phyloP scores from a whole-genome alignment of 2,888 invertebrate species.

The Sesia apiformis region DNA sequence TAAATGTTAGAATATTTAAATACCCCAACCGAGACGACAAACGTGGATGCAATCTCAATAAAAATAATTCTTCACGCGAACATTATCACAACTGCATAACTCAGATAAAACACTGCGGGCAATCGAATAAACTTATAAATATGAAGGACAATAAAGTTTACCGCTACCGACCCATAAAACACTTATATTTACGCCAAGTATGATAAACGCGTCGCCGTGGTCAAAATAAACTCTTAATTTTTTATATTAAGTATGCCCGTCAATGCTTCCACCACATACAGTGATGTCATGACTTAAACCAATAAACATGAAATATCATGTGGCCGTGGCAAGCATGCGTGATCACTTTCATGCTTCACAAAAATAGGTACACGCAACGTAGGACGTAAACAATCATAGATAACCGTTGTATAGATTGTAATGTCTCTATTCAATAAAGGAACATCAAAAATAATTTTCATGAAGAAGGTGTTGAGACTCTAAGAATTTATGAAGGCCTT shows the following conservation, averaged over 20 bases:
- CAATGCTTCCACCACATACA: conserved; percentile 57
- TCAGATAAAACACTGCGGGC: conserved; percentile 18
- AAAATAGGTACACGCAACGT: conserved; percentile 50
- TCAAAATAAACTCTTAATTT: conserved; percentile 58
- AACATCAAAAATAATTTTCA: conserved; percentile 1
- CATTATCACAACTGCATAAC: neutral
- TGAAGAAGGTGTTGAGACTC: conserved; percentile 6
- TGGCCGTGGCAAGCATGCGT: conserved; percentile 51
- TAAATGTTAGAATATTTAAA: no score
- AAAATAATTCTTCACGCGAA: no score
- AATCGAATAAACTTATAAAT: conserved; percentile 22
- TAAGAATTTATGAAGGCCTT: neutral
- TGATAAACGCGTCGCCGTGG: conserved; percentile 29
- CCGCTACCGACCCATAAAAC: conserved; percentile 21
- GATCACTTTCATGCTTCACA: conserved; percentile 43
- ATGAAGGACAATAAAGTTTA: neutral
- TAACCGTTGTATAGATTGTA: conserved; percentile 23
- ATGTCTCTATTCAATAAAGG: conserved; percentile 15
- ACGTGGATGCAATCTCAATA: no score
- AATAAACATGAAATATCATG: conserved; percentile 67
- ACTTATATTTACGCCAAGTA: conserved; percentile 14
- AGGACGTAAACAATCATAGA: conserved; percentile 32
- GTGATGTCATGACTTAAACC: conserved; percentile 66
- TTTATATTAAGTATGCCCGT: conserved; percentile 46
- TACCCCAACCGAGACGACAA: no score